Evolutionary conservation across 2,113 vertebrate species (phyloP).

Genomic region (Noctilio leporinus): DNA sequence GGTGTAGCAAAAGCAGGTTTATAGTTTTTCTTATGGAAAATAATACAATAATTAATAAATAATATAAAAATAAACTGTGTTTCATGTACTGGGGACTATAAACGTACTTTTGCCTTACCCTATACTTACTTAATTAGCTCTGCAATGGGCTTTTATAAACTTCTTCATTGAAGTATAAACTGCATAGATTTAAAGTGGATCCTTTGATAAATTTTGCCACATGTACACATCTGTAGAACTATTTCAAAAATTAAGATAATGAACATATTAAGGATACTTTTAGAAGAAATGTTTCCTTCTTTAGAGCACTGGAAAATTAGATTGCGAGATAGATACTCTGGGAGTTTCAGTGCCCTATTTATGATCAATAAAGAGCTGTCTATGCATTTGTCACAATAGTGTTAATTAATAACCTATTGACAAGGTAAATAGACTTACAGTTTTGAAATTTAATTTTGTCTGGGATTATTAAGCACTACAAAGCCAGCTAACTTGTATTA

Average conservation of each 20-base stretch:
- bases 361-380: not conserved
- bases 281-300: not conserved
- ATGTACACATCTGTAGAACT: not conserved
- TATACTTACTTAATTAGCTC: not conserved
- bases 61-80: not conserved
- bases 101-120: not conserved
- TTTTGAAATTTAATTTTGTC: not conserved
- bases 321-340: not conserved
- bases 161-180: not conserved
- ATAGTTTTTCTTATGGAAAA: not conserved
- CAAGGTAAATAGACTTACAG: not conserved
- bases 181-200: not conserved
- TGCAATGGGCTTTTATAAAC: not conserved
- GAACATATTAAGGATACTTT: not conserved
- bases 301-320: not conserved
- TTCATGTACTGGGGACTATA: not conserved
- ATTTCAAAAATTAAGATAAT: not conserved
- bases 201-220: not conserved
- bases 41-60: not conserved
- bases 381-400: not conserved
- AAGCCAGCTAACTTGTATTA: not conserved
- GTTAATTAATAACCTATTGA: not conserved
- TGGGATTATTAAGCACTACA: not conserved
- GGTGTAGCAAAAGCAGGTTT: not conserved
- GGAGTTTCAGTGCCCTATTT: not conserved